Base-by-base conservation (phyloP, 2,797 vertebrate species). In the Emys orbicularis region DNA sequence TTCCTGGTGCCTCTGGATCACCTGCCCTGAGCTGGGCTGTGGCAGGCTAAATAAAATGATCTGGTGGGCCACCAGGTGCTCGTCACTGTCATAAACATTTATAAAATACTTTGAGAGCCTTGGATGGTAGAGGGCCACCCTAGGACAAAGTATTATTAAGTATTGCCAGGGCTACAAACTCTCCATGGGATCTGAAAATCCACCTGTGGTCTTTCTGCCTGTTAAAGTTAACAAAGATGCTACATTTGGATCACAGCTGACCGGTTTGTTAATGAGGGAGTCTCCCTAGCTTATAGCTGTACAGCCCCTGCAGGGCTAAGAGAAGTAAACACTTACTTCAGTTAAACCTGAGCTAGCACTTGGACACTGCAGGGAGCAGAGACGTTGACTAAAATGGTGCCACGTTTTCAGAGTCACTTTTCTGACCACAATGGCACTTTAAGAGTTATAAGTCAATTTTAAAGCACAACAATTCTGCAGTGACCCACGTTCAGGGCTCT, bases 371-470 rank as follows among this genome's bases (percentile, higher is more conserved):
- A 47, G 74, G 74, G 41, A 15, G 7, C 41, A 49, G 74, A 15
- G 5, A 12, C 8, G 56, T 29, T 79, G 56, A 81, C 6, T 15
- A 1, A 0, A 0, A 1, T 5, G 25, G 57, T 31, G 44, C 31
- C 21, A 29, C 31, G 3, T 1, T 6, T 49, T 77, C 74, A 49
- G 13, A n/a, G 50, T 31, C 8, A 3, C 27, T 23, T 79, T 25
- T 53, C 54, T 50, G n/a, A 77, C 81, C 72, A 2, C 59, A 29
- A 1, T 2, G 15, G 1, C 54, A 29, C 4, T 86, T 52, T n/a
- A n/a, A 37, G 83, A 50, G 37, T 47, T 37, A 41, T 37, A 11
- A 10, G 68, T 74, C 18, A 23, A 5, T 21, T 49, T 44, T 47
- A 27, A 29, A 47, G 41, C 72, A 13, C 41, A 12, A 8, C 12